Evolutionary conservation across 2,113 vertebrate genomes (phyloP), one percentile per base, ranked within the genome.

Genomic region (Rhinolophus sinicus): DNA sequence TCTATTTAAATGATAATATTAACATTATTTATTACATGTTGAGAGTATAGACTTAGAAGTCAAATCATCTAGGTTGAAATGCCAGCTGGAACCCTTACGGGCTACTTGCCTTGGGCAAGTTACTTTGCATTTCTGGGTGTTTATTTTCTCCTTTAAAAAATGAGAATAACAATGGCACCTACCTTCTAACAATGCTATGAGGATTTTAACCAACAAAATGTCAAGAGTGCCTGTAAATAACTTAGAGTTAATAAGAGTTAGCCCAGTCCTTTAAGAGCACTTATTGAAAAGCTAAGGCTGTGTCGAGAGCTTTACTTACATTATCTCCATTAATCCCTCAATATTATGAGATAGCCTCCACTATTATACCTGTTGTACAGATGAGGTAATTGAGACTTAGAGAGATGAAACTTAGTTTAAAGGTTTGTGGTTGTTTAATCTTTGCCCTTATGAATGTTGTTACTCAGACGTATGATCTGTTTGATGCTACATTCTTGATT

Each of bases 371-470:
- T 52, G 9, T 47, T 78, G 76, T 64, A 52, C 76, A 47, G 81
- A 56, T 82, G 94, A 94, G 54, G 40, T 96, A 26, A 95, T 69
- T 65, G 58, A 92, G 69, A 22, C 83, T 82, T 47, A 67, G 30
- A 72, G 83, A 70, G 18, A 64, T 26, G 76, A 73, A 26, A 54
- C 40, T 11, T 24, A 73, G 54, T 91, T 69, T 60, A 16, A 67
- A 83, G n/a, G 84, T 64, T 82, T 96, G 90, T 88, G 65, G 90
- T 62, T 73, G 2, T 85, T 90, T 88, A 88, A 90, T 94, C 85
- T 88, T 54, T 62, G 50, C 69, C 62, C 56, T 89, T 56, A 19
- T 22, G 60, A 62, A 70, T 44, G 70, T 65, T 90, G 13, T 87
- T 83, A 58, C 30, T 96, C 77, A 13, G 33, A n/a, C 9, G 38